Conservation (phyloP, 2,888 invertebrate species). For the Chalcosyrphus nemorum region DNA sequence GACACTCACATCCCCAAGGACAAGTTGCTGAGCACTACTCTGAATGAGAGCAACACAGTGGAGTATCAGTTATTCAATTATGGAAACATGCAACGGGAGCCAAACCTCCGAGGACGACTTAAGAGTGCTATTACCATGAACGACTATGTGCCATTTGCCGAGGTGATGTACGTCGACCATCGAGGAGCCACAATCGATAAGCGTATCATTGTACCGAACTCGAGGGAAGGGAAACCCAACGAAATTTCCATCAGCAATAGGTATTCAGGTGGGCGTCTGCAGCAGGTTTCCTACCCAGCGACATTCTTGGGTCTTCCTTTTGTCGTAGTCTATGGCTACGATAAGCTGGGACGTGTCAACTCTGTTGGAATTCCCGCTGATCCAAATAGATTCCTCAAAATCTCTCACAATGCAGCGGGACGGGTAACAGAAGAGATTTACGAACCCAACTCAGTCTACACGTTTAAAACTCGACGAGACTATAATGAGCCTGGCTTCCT, state of each 20-base stretch:
- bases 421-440: slow-evolving; percentile 18
- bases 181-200: background rate
- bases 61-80: slow-evolving; percentile 32
- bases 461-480: background rate
- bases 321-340: slow-evolving; percentile 17
- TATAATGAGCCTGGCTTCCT: slow-evolving; percentile 70
- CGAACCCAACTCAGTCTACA: background rate
- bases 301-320: background rate
- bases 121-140: slow-evolving; percentile 34
- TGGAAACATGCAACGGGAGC: slow-evolving; percentile 24
- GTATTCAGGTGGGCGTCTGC: slow-evolving; percentile 1
- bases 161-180: slow-evolving; percentile 3
- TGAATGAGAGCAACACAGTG: background rate
- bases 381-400: slow-evolving; percentile 2
- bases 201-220: slow-evolving; percentile 1
- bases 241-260: slow-evolving; percentile 14
- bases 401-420: slow-evolving; percentile 21
- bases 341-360: slow-evolving; percentile 25
- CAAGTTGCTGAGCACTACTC: background rate
- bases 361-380: slow-evolving; percentile 21
- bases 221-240: background rate
- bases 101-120: slow-evolving; percentile 30
- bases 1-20: background rate
- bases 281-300: slow-evolving; percentile 11
- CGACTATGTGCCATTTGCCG: slow-evolving; percentile 19